Evolutionary conservation across 1,140 invertebrate genomes (phyloP), one percentile per base, ranked within the genome.

Genomic region (Rhizoglyphus robini): DNA sequence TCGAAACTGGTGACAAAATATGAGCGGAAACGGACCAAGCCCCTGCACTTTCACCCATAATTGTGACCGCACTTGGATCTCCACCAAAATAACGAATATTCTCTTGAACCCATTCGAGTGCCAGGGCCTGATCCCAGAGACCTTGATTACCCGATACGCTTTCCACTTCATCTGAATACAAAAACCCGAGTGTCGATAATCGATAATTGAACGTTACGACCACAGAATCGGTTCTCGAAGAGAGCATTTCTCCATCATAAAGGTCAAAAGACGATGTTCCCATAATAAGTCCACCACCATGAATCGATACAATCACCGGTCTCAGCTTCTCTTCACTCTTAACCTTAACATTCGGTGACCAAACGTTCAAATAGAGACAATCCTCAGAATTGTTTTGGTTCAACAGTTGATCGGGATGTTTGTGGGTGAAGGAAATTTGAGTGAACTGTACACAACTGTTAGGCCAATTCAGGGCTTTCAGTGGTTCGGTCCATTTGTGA

Each of bases 181-280:
- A n/a, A n/a, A n/a, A n/a, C n/a, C n/a, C n/a, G n/a, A n/a, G n/a
- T n/a, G n/a, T n/a, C n/a, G n/a, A n/a, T n/a, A n/a, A n/a, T n/a
- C 80, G 72, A 70, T 81, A 82, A 69, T 82, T 82, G 13, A 81
- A 72, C 3, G 78, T 79, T 31, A 82, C 76, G 0, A 81, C 76
- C 18, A 81, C 75, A 29, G 81, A 71, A 59, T 79, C 77, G 75
- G 85, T 85, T 23, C 83, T 83, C 11, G 84, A 84, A 25, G 88
- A 85, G 80, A 92, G 83, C 68, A 90, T 86, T 70, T 88, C 84
- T 0, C 87, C 88, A 75, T 91, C 61, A 25, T 69, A 69, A 32
- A 54, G 41, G 5, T 65, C 30, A 36, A 62, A 36, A 11, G 23
- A 25, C 3, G 48, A 58, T 18, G 30, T 18, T 30, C 62, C 68